Base-by-base conservation (phyloP, 2,113 vertebrate species). In the Malurus melanocephalus region DNA sequence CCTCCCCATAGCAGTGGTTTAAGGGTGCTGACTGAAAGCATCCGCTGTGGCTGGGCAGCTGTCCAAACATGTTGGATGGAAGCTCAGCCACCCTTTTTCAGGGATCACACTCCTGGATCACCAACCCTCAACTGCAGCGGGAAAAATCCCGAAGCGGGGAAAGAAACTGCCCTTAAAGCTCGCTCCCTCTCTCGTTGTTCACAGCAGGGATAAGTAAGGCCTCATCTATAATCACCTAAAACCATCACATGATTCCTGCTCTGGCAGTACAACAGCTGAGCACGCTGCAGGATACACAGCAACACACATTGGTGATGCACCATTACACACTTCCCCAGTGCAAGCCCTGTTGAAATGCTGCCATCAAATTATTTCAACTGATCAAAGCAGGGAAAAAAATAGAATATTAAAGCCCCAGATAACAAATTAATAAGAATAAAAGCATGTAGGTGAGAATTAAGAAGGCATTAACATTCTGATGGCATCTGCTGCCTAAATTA, bases 391-490 rank as follows among this genome's bases (percentile, higher is more conserved):
- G 83, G 83, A 52, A 88, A 93, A 94, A 96, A 95, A 93, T 83
- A 87, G 78, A 92, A 75, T 91, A 93, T 91, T 94, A 96, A 96
- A 95, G 73, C 92, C 92, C 93, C 93, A 93, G 94, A 96, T 95
- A 95, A 89, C 93, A 96, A 94, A 96, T 96, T 95, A 96, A 95
- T 95, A 96, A 95, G 93, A 96, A 95, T 96, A 96, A 96, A 96
- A 96, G 96, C 95, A 94, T 95, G 94, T 96, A 95, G 93, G 94
- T 96, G 96, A 96, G 93, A 96, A 96, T 95, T 95, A 96, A 96
- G 91, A 96, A 94, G 94, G 94, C 95, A 96, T 96, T 92, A 95
- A 93, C 94, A 96, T 95, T 94, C 95, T 92, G 93, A 92, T 94
- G 93, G 93, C 94, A 96, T 95, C 95, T 93, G 93, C 93, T 96